Evolutionary conservation across 2,888 invertebrate genomes (phyloP).

Genomic region (Dermolepida albohirtum): DNA sequence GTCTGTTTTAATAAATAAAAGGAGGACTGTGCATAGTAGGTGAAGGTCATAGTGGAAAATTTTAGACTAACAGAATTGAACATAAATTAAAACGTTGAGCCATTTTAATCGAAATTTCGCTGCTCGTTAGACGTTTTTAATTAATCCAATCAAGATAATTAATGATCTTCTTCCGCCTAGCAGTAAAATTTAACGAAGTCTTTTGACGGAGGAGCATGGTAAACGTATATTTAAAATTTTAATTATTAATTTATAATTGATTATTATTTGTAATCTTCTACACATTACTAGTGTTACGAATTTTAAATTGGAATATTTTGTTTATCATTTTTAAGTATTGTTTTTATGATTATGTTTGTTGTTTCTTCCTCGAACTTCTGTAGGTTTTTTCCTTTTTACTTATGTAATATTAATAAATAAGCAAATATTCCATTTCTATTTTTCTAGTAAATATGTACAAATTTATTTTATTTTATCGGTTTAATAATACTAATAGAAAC

Average conservation of each 20-base stretch:
- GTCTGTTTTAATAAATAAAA: too few relatives aligned
- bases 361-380: too few relatives aligned
- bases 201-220: conserved; percentile 5
- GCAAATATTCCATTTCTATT: too few relatives aligned
- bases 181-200: conserved; percentile 28
- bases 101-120: conserved; percentile 28
- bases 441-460: too few relatives aligned
- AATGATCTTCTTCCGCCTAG: conserved; percentile 25
- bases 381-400: too few relatives aligned
- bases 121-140: conserved; percentile 30
- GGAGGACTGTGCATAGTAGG: background rate
- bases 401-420: too few relatives aligned
- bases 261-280: background rate
- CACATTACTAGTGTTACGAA: too few relatives aligned
- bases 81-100: conserved; percentile 23
- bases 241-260: conserved; percentile 20
- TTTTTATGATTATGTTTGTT: too few relatives aligned
- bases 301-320: too few relatives aligned
- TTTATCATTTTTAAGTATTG: too few relatives aligned
- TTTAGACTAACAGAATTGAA: conserved; percentile 4
- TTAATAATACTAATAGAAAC: too few relatives aligned
- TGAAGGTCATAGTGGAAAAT: conserved; percentile 1
- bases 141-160: conserved; percentile 38
- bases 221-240: conserved; percentile 26
- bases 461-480: too few relatives aligned